Conservation (phyloP, 2,888 invertebrate genomes). For the Caenorhabditis afra region DNA sequence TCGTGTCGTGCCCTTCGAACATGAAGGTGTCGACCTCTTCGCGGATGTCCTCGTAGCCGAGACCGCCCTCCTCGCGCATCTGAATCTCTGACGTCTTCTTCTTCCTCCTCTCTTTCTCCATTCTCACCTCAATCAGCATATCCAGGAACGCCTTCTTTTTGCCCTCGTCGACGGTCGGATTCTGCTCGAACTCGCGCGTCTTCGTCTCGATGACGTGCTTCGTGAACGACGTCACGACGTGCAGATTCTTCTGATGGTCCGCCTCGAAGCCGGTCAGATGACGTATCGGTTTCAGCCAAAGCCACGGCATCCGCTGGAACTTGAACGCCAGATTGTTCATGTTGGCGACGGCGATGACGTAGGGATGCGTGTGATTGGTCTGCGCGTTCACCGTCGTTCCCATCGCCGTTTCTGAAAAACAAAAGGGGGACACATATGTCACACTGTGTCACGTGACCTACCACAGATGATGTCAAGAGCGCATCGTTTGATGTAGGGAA, state of each 20-base stretch:
- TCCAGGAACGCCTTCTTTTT: slow-evolving; percentile 82
- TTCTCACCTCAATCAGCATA: slow-evolving; percentile 78
- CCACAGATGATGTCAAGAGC: slow-evolving; percentile 82
- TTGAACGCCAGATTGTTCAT: slow-evolving; percentile 71
- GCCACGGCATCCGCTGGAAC: slow-evolving; percentile 82
- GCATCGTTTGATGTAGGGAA: slow-evolving; percentile 82
- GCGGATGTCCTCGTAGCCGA: slow-evolving; percentile 81
- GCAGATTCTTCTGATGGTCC: slow-evolving; percentile 58
- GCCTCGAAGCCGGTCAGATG: slow-evolving; percentile 83
- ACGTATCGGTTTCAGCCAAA: slow-evolving; percentile 84
- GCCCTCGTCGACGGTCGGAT: slow-evolving; percentile 3
- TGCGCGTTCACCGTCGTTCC: slow-evolving; percentile 74
- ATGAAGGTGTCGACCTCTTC: slow-evolving; percentile 82
- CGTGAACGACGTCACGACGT: slow-evolving; percentile 71
- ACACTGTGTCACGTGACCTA: slow-evolving; percentile 25
- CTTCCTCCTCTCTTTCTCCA: neutral
- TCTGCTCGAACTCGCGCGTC: slow-evolving; percentile 28
- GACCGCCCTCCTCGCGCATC: slow-evolving; percentile 79
- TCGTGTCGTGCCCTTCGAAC: slow-evolving; percentile 83
- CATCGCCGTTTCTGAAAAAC: slow-evolving; percentile 76
- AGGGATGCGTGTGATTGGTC: slow-evolving; percentile 67
- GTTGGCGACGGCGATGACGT: slow-evolving; percentile 70
- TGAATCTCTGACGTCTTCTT: slow-evolving; percentile 55
- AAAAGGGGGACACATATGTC: neutral
- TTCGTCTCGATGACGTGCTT: slow-evolving; percentile 57